Conservation (phyloP, 2,888 invertebrate species). For the Diadromus collaris region DNA sequence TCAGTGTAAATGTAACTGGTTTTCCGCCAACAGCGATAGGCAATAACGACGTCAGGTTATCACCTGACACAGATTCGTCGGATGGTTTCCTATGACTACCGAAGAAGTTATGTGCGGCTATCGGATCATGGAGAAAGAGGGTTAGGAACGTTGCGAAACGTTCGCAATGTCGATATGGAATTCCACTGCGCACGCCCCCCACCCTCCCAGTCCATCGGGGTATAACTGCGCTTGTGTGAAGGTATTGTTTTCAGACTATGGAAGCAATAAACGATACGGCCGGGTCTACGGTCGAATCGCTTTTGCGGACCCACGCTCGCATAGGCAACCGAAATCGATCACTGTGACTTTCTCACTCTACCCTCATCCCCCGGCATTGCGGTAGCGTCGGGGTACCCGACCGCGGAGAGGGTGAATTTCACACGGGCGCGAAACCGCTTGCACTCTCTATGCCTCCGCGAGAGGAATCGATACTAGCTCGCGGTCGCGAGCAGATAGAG, state of each 20-base stretch:
- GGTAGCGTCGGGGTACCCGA: constrained; percentile 34
- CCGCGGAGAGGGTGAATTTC: constrained; percentile 32
- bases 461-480: constrained; percentile 55
- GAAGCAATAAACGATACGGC: constrained; percentile 72
- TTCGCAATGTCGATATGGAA: constrained; percentile 47
- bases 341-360: constrained; percentile 34
- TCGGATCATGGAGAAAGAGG: neutral
- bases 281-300: constrained; percentile 64
- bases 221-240: constrained; percentile 44
- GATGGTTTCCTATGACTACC: neutral
- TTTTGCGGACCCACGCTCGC: constrained; percentile 60
- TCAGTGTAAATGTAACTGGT: neutral
- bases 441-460: constrained; percentile 35
- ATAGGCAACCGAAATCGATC: constrained; percentile 57
- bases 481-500: constrained; percentile 45
- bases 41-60: neutral
- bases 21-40: neutral
- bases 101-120: constrained; percentile 22
- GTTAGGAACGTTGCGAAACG: constrained; percentile 20
- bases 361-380: constrained; percentile 10
- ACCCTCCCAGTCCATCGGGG: constrained; percentile 21
- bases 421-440: constrained; percentile 47
- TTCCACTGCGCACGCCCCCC: constrained; percentile 4
- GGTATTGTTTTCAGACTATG: constrained; percentile 70
- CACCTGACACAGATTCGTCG: neutral